A percentile compares a stretch with the other conserved stretches of the same genome.
phyloP scores from a whole-genome alignment of 1,140 invertebrate species.

The Bicyclus anynana region DNA sequence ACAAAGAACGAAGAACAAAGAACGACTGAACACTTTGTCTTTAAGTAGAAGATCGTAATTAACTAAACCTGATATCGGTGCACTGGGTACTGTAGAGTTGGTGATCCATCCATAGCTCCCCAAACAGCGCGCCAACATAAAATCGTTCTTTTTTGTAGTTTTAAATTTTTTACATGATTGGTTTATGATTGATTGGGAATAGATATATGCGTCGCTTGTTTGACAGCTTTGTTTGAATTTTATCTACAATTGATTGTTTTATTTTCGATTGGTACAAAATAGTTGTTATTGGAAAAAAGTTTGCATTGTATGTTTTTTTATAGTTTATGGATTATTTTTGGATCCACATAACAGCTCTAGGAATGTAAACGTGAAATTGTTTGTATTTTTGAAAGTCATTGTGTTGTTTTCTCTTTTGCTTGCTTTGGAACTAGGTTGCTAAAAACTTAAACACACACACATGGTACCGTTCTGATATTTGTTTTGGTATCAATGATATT shows the following conservation, averaged over 20 bases:
- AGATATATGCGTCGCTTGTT: not conserved
- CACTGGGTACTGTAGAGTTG: not conserved
- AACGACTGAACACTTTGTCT: too few species aligned
- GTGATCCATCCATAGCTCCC: not conserved
- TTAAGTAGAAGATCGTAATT: not conserved
- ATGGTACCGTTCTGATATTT: too few species aligned
- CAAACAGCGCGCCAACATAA: not conserved
- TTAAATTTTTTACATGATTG: not conserved
- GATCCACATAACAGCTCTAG: too few species aligned
- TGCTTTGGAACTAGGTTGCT: too few species aligned
- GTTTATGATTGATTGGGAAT: slow-evolving; percentile 1
- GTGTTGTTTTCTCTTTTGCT: too few species aligned
- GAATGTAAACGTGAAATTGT: too few species aligned
- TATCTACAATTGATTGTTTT: not conserved
- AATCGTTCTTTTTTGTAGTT: not conserved
- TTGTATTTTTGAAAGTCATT: too few species aligned
- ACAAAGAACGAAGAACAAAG: too few species aligned
- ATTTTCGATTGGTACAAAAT: not conserved
- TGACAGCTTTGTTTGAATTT: slow-evolving; percentile 7
- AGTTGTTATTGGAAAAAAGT: not conserved
- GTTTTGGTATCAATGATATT: too few species aligned
- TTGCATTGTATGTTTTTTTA: not conserved
- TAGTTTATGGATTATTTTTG: too few species aligned
- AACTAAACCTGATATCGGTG: not conserved
- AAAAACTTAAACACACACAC: too few species aligned